Conservation (phyloP, 2,113 vertebrate genomes). For the Aptenodytes patagonicus region DNA sequence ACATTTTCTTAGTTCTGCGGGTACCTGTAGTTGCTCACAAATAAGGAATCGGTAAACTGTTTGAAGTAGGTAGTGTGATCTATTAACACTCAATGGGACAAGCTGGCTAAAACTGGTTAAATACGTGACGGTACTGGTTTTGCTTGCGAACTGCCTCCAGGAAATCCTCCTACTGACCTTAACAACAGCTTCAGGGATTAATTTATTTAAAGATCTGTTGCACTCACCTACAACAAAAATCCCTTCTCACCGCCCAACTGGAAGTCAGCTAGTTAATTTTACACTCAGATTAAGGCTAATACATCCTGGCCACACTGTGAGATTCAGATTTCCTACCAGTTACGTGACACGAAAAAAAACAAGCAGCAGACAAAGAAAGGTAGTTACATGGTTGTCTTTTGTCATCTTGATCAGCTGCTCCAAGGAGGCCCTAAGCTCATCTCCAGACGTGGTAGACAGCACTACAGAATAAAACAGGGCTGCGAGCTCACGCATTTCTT, state of each 20-base stretch:
- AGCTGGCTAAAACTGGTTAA: neutral
- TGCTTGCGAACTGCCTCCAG: neutral
- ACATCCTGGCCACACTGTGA: neutral
- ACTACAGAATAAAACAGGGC: conserved; percentile 94
- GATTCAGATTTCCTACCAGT: neutral
- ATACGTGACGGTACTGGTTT: fast-evolving
- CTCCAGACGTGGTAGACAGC: conserved; percentile 88
- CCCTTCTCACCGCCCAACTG: neutral
- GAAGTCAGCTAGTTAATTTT: neutral
- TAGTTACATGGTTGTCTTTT: conserved; percentile 89
- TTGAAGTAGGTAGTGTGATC: neutral
- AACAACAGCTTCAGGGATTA: neutral
- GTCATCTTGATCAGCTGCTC: conserved; percentile 91
- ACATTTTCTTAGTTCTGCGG: neutral
- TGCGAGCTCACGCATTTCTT: conserved; percentile 96
- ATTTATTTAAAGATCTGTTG: neutral
- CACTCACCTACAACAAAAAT: neutral
- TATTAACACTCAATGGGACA: neutral
- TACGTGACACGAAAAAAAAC: neutral
- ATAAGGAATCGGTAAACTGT: neutral
- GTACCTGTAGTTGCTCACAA: neutral
- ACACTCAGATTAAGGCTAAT: neutral
- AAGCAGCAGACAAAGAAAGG: neutral
- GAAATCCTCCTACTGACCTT: neutral
- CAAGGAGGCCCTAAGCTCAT: conserved; percentile 85